These are phyloP conservation scores for Hylaeus anthracinus DNA, from an alignment of 1,140 invertebrate species.

Conservation along the genomic window DNA sequence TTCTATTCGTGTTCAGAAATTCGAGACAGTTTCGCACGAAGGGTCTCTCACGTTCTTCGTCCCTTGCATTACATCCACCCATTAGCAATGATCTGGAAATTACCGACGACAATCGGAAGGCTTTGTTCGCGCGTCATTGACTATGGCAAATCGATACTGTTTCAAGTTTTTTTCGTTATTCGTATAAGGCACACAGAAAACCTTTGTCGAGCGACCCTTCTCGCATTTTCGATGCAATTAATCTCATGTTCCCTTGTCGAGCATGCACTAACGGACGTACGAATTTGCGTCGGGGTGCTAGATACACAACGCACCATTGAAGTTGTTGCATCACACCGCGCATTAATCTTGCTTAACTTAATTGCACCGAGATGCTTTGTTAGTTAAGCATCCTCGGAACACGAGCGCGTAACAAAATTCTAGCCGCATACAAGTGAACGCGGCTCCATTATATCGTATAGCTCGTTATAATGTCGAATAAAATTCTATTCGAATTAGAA, in stretches of 20 bases:
- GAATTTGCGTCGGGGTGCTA: constrained; percentile 24
- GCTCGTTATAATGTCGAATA: background rate
- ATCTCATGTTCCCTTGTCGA: constrained; percentile 34
- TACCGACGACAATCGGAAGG: background rate
- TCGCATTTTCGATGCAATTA: constrained; percentile 42
- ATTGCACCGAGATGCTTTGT: constrained; percentile 41
- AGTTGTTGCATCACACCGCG: constrained; percentile 38
- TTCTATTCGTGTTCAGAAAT: too few species aligned
- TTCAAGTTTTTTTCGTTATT: background rate
- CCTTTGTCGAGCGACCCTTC: constrained; percentile 27
- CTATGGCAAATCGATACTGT: background rate
- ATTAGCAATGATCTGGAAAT: background rate
- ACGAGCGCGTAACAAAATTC: constrained; percentile 21
- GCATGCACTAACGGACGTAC: constrained; percentile 8
- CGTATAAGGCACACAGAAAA: background rate
- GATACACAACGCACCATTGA: constrained; percentile 26
- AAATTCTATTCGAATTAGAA: background rate
- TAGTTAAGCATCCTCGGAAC: constrained; percentile 10
- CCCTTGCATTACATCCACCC: background rate
- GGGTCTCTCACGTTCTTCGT: background rate
- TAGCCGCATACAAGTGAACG: background rate
- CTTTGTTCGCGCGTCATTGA: background rate
- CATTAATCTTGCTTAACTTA: constrained; percentile 53
- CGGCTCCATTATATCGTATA: background rate
- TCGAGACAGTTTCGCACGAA: too few species aligned